Evolutionary conservation across 2,888 invertebrate species (phyloP).

Genomic region (Cenopis cana): DNA sequence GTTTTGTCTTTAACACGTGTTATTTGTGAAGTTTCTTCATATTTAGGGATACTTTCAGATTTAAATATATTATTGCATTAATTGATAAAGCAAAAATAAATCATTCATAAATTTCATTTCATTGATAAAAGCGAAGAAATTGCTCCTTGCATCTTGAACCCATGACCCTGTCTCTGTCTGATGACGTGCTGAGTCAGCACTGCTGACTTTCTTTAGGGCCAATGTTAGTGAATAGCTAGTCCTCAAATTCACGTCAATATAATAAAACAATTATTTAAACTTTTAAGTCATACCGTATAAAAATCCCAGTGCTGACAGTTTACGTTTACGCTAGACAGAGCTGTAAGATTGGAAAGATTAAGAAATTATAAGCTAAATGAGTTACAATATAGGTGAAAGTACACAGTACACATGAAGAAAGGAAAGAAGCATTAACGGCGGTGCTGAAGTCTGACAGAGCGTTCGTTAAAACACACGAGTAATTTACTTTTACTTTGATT

Average conservation of each 20-base stretch:
- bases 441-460: conserved; percentile 25
- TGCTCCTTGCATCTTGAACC: background rate
- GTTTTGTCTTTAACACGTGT: background rate
- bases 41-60: no score
- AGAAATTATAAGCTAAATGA: conserved; percentile 10
- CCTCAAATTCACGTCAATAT: background rate
- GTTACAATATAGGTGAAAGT: conserved; percentile 32
- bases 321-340: conserved; percentile 4
- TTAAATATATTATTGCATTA: no score
- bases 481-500: background rate
- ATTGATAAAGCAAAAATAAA: no score
- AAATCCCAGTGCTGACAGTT: conserved; percentile 2
- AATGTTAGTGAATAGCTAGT: no score
- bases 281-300: conserved; percentile 3
- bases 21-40: background rate
- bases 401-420: conserved; percentile 15
- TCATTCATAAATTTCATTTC: no score
- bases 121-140: background rate
- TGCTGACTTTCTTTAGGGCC: background rate
- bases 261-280: background rate
- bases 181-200: no score
- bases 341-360: conserved; percentile 16
- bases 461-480: conserved; percentile 7
- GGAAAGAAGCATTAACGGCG: conserved; percentile 32
- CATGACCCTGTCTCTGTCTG: background rate